A percentile compares a stretch with the other conserved stretches of the same genome.
Evolutionary conservation across 2,888 invertebrate genomes (phyloP).

Genomic region (Mesorhabditis sp.): DNA sequence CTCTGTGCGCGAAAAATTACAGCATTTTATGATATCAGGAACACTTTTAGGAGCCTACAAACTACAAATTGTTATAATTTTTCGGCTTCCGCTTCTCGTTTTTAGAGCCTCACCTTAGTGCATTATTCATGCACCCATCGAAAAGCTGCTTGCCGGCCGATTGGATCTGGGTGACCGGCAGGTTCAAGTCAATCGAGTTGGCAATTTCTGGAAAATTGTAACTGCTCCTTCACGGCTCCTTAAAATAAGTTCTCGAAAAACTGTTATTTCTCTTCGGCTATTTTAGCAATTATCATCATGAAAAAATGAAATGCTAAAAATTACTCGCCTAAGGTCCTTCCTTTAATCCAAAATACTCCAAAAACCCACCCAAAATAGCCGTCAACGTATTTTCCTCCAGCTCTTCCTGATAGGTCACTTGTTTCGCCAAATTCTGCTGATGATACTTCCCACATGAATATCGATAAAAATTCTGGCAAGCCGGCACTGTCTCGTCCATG

Average conservation of each 20-base stretch:
- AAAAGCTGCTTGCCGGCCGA: not conserved
- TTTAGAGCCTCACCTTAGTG: not conserved
- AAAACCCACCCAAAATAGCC: constrained; percentile 20
- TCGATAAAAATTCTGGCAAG: constrained; percentile 43
- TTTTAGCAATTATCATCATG: too few relatives aligned
- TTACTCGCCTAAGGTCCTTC: too few relatives aligned
- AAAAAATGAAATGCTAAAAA: too few relatives aligned
- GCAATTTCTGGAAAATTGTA: not conserved
- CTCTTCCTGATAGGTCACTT: constrained; percentile 25
- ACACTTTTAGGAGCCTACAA: too few relatives aligned
- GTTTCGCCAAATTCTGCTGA: constrained; percentile 21
- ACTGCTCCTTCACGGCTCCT: not conserved
- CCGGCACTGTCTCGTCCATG: constrained; percentile 31
- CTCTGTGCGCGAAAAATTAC: too few relatives aligned
- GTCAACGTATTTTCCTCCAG: constrained; percentile 22
- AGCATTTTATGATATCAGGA: too few relatives aligned
- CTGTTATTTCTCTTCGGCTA: too few relatives aligned
- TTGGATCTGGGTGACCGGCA: not conserved
- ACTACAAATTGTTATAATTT: too few relatives aligned
- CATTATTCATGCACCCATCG: not conserved
- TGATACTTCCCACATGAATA: constrained; percentile 35
- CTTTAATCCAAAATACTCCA: constrained; percentile 5
- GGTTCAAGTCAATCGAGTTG: not conserved
- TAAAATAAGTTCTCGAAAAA: constrained; percentile 8
- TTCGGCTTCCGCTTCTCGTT: too few relatives aligned